A percentile compares a stretch with the other conserved stretches of the same genome.
Evolutionary conservation across 2,113 vertebrate genomes (phyloP).

Genomic region (Emydura subglobosa): DNA sequence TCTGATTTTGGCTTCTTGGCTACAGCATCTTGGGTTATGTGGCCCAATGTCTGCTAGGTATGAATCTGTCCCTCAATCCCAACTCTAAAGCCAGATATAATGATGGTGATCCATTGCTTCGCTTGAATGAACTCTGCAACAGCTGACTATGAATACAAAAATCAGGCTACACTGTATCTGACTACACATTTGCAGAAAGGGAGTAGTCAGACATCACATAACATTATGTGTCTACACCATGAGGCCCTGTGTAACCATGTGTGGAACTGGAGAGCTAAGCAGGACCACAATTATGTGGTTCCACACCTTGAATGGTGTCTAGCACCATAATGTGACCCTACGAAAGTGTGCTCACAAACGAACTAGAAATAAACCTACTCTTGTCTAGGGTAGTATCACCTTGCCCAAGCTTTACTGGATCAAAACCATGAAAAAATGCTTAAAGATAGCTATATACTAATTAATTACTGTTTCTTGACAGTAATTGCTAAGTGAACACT

Average conservation of each 20-base stretch:
- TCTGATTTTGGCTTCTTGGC: background rate
- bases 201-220: background rate
- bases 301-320: background rate
- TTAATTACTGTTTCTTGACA: constrained; percentile 20
- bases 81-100: background rate
- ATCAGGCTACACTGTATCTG: background rate
- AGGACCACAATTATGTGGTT: background rate
- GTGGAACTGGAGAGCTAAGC: background rate
- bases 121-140: background rate
- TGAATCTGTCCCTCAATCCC: background rate
- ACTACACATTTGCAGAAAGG: background rate
- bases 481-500: constrained; percentile 49
- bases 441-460: constrained; percentile 20
- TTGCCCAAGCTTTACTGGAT: background rate
- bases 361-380: background rate
- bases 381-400: background rate
- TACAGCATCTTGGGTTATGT: background rate
- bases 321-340: background rate
- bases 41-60: rapidly evolving
- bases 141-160: background rate
- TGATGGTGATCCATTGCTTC: background rate
- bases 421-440: background rate
- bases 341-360: background rate
- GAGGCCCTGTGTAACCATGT: background rate
- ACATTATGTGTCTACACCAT: background rate